Evolutionary conservation across 1,140 invertebrate species (phyloP), one percentile per base, ranked within the genome.

Genomic region (Drosophila mauritiana): DNA sequence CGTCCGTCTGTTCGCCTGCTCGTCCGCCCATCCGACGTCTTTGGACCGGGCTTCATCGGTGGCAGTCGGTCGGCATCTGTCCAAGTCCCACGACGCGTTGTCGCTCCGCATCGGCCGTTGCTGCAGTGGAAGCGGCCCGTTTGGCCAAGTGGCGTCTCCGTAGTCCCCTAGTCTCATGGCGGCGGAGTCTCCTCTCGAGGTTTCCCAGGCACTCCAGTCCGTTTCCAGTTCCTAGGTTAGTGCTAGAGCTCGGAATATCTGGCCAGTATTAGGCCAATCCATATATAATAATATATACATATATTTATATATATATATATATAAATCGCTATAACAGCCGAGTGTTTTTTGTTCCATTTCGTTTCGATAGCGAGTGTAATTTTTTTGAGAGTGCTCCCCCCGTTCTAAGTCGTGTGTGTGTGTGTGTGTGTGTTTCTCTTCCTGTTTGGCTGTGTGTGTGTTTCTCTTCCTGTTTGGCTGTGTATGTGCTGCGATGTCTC

Each of bases 51-150:
- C 37, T 27, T 11, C 61, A 65, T 70, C 52, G 25, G 13, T 20
- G 54, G 59, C 59, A 82, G 80, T 82, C 80, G 80, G 69, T 83
- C 80, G 75, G 67, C 80, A 83, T 78, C 80, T 80, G 80, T 84
- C 70, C 80, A 84, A 84, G 80, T 79, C 76, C 64, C 73, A 83
- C 82, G 80, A 83, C 80, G 80, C 68, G 68, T 81, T 55, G 79
- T 69, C 72, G 72, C 63, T 65, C 58, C 67, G 73, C 59, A 45
- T 68, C 54, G 65, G 64, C 43, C 67, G 64, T 57, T 70, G 52
- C 52, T 70, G 42, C 52, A 56, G 43, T 34, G 63, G 64, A 36
- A 68, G 64, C 58, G 61, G 64, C 62, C 62, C 25, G 37, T 31
- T 55, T 65, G 62, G 62, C 63, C 59, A 15, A 48, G 51, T 69